These are phyloP conservation scores for Paracentrotus lividus DNA, from an alignment of 53 echinoderm and acorn worm genomes.

Conservation along the genomic window DNA sequence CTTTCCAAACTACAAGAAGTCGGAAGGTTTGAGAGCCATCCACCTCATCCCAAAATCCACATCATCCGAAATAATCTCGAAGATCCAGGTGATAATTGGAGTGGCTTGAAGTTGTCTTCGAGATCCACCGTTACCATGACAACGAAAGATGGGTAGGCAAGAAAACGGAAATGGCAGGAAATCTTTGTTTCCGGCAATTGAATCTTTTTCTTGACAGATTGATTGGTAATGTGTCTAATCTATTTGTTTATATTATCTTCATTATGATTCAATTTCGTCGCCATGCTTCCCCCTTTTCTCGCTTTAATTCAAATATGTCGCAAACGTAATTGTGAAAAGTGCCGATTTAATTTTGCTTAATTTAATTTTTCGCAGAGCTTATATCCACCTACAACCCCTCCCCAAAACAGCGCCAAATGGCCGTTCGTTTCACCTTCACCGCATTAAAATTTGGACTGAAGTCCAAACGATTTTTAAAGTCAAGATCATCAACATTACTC, in stretches of 20 bases:
- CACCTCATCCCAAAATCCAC: no score
- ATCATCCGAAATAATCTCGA: neutral
- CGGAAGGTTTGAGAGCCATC: neutral
- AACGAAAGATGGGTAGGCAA: neutral
- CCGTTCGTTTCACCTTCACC: no score
- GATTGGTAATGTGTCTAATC: slow-evolving; percentile 26
- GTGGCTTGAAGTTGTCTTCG: slow-evolving; percentile 14
- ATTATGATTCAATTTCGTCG: slow-evolving; percentile 12
- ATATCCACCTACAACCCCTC: no score
- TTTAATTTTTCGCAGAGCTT: no score
- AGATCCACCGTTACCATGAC: neutral
- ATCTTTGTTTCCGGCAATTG: slow-evolving; percentile 14
- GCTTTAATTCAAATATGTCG: no score
- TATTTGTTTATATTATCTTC: slow-evolving; percentile 20
- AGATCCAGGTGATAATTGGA: slow-evolving; percentile 7
- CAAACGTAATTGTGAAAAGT: no score
- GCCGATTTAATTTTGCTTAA: no score
- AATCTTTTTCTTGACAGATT: slow-evolving; percentile 11
- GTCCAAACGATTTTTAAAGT: no score
- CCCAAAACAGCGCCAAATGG: neutral
- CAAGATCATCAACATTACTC: no score
- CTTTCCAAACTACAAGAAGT: neutral
- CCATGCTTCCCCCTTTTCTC: neutral
- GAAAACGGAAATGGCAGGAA: neutral
- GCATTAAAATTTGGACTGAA: no score